Base-by-base conservation (phyloP, 2,888 invertebrate species). In the Zeuzera pyrina region DNA sequence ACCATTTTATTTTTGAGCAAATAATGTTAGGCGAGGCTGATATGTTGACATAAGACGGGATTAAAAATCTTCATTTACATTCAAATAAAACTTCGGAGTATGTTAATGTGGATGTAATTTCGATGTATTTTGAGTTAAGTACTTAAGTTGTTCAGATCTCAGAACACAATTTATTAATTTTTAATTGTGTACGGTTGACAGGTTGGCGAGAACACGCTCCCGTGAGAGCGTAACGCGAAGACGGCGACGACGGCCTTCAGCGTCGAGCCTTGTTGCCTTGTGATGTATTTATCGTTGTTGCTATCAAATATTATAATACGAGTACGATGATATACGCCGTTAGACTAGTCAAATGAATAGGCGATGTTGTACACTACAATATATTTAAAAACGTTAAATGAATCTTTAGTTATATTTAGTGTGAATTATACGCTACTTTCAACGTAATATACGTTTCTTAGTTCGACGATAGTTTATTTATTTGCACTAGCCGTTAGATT, bases 281-380 rank as follows among this genome's bases (percentile, higher is more conserved):
- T 71, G 72, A 76, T 71, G 69, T 72, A 70, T 71, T 69, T 66
- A 67, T 70, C 66, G 57, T 74, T 70, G 63, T 73, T 67, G 73
- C 66, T 69, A 69, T 67, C 66, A n/a, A n/a, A n/a, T n/a, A n/a
- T n/a, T n/a, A n/a, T 59, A 63, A 73, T 70, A 67, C 53, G 64
- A 65, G 66, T 67, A 64, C 61, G 60, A 56, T 60, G 48, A 23
- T 62, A 60, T 67, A 67, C 69, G 73, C 76, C 64, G 70, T 67
- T 78, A 79, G 77, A 78, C 79, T 83, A 83, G 81, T 83, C 81
- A 83, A n/a, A 67, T 70, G 73, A 70, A 66, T 77, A 78, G 78
- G 65, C 68, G 64, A 76, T 76, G 72, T 77, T 78, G 67, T 77
- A 76, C 67, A 70, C 68, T 68, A 53, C 71, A 72, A 66, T 69